Evolutionary conservation across 2,888 invertebrate species (phyloP), one percentile per base, ranked within the genome.

Genomic region (Agapostemon virescens): DNA sequence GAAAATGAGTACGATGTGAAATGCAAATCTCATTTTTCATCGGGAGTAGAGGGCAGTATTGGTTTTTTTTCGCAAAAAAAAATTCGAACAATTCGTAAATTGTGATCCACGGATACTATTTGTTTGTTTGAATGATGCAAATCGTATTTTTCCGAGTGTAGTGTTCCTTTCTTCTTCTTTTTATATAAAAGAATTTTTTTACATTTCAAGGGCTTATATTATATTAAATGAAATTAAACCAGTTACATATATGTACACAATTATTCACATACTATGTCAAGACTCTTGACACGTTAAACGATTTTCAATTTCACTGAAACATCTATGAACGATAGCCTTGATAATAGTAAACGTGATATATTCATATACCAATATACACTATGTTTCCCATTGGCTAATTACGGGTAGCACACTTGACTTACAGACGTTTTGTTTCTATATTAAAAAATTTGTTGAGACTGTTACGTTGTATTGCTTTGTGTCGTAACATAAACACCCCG

Each of bases 191-290:
- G 30, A 72, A 78, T 36, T 49, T 45, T 67, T 58, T 79, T 72
- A 70, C 68, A 67, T 69, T 58, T 61, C 33, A 63, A 26, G 45
- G 45, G 49, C 71, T 76, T 82, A 74, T 36, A 72, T 69, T 76
- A 82, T 64, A 67, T 49, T 49, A 30, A 66, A 58, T 52, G 75
- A 79, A 75, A 82, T 75, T 74, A 82, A 81, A 72, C 55, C 69
- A 82, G 58, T 82, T 78, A 69, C 83, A 69, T 64, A 70, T 82
- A 81, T 82, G 61, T 81, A 82, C 82, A 82, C 55, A 81, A 82
- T 73, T 81, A 80, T 82, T 82, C 82, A 82, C 74, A 81, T 33
- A 81, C 30, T 58, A 70, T 74, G 70, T 69, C 82, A 81, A 66
- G 6, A 63, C 20, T 49, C 30, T 77, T 64, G 69, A 81, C 76